Evolutionary conservation across 2,797 vertebrate species (phyloP).

Genomic region (Todus mexicanus): DNA sequence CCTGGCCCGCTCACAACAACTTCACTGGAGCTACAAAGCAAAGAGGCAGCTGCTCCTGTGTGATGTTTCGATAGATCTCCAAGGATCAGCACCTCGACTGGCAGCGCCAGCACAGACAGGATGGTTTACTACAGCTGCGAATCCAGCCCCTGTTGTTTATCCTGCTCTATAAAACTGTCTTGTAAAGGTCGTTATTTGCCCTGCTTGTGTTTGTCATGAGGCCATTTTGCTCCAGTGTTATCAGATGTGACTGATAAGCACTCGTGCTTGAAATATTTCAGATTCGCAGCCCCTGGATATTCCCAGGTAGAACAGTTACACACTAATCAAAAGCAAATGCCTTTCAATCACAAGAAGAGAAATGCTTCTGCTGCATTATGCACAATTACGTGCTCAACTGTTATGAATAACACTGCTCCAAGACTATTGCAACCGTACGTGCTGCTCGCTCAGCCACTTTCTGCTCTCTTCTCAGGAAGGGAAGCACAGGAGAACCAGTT

Average conservation of each 20-base stretch:
- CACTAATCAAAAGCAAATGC: conserved; percentile 8
- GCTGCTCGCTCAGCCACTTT: neutral
- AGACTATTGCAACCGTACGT: neutral
- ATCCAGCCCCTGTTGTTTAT: conserved; percentile 4
- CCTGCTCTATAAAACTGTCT: conserved; percentile 15
- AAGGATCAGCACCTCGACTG: neutral
- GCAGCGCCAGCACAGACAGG: neutral
- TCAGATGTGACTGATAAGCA: neutral
- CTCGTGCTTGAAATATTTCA: neutral
- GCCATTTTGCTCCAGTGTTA: neutral
- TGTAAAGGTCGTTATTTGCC: neutral
- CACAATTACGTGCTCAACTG: conserved; percentile 30
- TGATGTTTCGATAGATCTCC: neutral
- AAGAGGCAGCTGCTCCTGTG: neutral
- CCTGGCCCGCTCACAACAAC: neutral
- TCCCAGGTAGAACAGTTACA: conserved; percentile 15
- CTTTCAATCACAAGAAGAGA: conserved; percentile 3
- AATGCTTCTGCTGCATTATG: conserved; percentile 45
- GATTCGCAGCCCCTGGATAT: neutral
- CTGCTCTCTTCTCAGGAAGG: neutral
- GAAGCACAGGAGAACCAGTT: neutral
- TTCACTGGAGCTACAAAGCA: neutral
- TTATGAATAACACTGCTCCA: neutral
- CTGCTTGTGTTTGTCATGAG: neutral
- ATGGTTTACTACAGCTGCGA: neutral